Base-by-base conservation (phyloP, 2,113 vertebrate genomes). In the Brachypteracias leptosomus region DNA sequence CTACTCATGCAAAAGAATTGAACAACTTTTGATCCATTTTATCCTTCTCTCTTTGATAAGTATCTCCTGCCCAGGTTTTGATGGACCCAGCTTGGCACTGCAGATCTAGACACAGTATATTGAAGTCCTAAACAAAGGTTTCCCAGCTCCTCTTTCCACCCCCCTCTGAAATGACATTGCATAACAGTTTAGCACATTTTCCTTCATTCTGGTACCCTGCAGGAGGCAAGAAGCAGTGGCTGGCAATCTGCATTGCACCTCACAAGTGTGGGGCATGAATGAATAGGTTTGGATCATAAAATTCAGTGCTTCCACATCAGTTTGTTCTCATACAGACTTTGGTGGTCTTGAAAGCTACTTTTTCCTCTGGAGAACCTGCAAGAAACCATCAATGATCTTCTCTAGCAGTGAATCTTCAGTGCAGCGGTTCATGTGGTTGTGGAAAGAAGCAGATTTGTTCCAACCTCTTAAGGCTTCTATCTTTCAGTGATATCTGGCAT, bases 341-440 rank as follows among this genome's bases (percentile, higher is more conserved):
- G 18, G 15, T 29, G 14, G 18, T 67, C 49, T 65, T 26, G 54
- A 63, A 79, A 89, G 19, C 22, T 22, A 22, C 31, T 36, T 33
- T 11, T 57, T 77, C 28, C 19, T 46, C n/a, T 36, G 42, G 19
- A 58, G 78, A 80, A 66, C 24, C 42, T 75, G 22, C 24, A 17
- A 3, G 18, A 84, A 88, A 26, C 14, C 28, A 11, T 61, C 66
- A 10, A 6, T 26, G 13, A 11, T 58, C 36, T 49, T 51, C 35
- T 79, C 52, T 65, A n/a, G 38, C 25, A 61, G 36, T 13, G 14
- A 80, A 57, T 31, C 31, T 46, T 84, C 16, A 73, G 16, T 1
- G 5, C 38, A 81, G 31, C 0, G 3, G 25, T 33, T 51, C 16
- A 5, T 2, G 13, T 7, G 57, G 51, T 25, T 25, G 9, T 1